These are phyloP conservation scores for Eriosoma lanigerum DNA, from an alignment of 1,140 invertebrate species.

Conservation along the genomic window DNA sequence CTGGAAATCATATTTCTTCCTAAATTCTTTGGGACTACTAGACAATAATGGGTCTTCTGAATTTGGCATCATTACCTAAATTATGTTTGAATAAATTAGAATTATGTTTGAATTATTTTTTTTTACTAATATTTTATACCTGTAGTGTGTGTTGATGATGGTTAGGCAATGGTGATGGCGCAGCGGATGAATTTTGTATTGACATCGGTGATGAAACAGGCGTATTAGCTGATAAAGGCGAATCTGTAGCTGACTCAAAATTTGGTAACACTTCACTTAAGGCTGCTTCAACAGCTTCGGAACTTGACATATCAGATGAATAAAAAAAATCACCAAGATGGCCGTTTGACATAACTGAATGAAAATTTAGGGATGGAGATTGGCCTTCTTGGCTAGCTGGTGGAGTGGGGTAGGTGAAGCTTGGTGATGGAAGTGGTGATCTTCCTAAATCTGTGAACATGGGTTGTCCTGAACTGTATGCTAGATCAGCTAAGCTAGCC, in stretches of 20 bases:
- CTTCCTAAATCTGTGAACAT: constrained; percentile 60
- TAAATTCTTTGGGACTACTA: constrained; percentile 77
- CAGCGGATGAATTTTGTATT: constrained; percentile 61
- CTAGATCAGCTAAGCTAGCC: constrained; percentile 78
- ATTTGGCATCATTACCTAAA: constrained; percentile 73
- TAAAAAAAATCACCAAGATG: constrained; percentile 75
- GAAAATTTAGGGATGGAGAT: constrained; percentile 62
- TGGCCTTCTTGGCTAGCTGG: constrained; percentile 80
- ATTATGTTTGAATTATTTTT: neutral
- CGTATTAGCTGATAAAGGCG: constrained; percentile 63
- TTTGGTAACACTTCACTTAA: constrained; percentile 76
- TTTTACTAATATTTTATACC: neutral
- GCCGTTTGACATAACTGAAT: constrained; percentile 57
- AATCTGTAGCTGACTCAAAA: constrained; percentile 68
- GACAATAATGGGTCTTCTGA: constrained; percentile 80
- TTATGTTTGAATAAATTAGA: neutral
- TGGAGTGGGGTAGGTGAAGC: constrained; percentile 78
- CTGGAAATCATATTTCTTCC: constrained; percentile 67
- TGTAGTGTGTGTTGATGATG: constrained; percentile 37
- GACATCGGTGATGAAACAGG: constrained; percentile 65
- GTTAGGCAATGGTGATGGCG: constrained; percentile 61
- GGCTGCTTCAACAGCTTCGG: constrained; percentile 79
- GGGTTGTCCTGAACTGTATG: constrained; percentile 63
- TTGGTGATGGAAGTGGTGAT: constrained; percentile 71
- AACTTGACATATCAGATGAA: constrained; percentile 81